phyloP scores from a whole-genome alignment of 2,113 vertebrate species.

The Dermatemys mawii region DNA sequence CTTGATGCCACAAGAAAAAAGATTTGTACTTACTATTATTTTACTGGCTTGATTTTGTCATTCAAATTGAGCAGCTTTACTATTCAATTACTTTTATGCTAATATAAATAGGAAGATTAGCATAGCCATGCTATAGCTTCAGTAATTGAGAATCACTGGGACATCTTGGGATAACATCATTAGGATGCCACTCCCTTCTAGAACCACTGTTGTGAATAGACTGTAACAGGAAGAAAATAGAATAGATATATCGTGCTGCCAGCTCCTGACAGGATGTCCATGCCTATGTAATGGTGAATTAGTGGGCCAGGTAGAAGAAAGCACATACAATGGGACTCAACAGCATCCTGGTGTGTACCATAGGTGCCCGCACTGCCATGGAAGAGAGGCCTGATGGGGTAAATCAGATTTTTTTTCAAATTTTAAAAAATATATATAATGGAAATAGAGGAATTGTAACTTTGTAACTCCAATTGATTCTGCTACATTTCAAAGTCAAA shows the following conservation, averaged over 20 bases:
- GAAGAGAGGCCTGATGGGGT: not conserved
- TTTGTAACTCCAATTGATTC: not conserved
- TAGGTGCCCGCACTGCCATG: not conserved
- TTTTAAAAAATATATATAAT: not conserved
- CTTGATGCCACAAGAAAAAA: constrained; percentile 52
- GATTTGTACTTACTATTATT: constrained; percentile 56
- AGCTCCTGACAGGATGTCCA: not conserved
- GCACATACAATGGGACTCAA: not conserved
- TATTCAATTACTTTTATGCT: constrained; percentile 66
- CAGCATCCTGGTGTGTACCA: not conserved
- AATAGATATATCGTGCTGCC: not conserved
- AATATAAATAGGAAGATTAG: constrained; percentile 57
- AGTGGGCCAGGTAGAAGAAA: not conserved
- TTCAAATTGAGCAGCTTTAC: constrained; percentile 57
- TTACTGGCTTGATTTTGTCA: constrained; percentile 60
- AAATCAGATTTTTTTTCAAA: not conserved
- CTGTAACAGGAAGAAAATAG: not conserved
- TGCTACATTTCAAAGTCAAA: not conserved
- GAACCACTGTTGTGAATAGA: constrained; percentile 28
- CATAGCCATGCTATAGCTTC: constrained; percentile 19
- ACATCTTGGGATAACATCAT: not conserved
- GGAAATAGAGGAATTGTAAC: not conserved
- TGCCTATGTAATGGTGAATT: not conserved
- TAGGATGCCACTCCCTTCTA: not conserved
- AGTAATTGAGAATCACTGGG: constrained; percentile 11